Evolutionary conservation across 2,113 vertebrate genomes (phyloP).

Genomic region (Phrynocephalus versicolor): DNA sequence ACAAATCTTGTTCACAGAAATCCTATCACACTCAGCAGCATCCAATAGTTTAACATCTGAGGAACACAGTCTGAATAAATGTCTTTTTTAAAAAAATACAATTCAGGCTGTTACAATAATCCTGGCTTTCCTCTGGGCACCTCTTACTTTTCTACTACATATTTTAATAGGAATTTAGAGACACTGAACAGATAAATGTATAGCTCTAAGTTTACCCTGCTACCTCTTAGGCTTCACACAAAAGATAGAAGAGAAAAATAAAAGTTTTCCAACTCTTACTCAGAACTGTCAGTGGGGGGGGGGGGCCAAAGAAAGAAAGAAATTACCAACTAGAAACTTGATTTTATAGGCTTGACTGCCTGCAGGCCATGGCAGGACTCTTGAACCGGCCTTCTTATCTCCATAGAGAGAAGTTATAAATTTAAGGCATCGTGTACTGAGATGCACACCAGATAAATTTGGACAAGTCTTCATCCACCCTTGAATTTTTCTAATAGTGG

Average conservation of each 20-base stretch:
- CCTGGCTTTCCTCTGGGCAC: constrained; percentile 36
- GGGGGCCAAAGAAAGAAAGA: background rate
- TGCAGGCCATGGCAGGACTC: constrained; percentile 20
- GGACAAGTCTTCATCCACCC: constrained; percentile 7
- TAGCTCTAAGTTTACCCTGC: constrained; percentile 20
- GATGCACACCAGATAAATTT: background rate
- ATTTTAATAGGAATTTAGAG: constrained; percentile 26
- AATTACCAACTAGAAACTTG: constrained; percentile 17
- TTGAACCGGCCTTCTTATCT: constrained; percentile 22
- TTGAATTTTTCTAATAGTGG: too few relatives aligned
- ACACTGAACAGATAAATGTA: constrained; percentile 34
- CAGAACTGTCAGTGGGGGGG: constrained; percentile 1
- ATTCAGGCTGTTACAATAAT: constrained; percentile 25
- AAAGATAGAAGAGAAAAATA: constrained; percentile 33
- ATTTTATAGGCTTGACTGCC: background rate
- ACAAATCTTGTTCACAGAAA: constrained; percentile 38
- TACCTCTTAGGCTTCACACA: constrained; percentile 10
- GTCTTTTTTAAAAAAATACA: constrained; percentile 38
- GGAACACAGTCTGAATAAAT: constrained; percentile 47
- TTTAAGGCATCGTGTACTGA: too few relatives aligned
- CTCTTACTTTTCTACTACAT: constrained; percentile 32
- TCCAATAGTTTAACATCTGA: constrained; percentile 29
- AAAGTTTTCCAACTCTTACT: background rate
- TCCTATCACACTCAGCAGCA: constrained; percentile 27
- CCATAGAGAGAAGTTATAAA: fast-evolving